Percentiles rank a stretch among this genome's conserved stretches.
Evolutionary conservation across 2,113 vertebrate genomes (phyloP).

Genomic region (Lasiurus cinereus): DNA sequence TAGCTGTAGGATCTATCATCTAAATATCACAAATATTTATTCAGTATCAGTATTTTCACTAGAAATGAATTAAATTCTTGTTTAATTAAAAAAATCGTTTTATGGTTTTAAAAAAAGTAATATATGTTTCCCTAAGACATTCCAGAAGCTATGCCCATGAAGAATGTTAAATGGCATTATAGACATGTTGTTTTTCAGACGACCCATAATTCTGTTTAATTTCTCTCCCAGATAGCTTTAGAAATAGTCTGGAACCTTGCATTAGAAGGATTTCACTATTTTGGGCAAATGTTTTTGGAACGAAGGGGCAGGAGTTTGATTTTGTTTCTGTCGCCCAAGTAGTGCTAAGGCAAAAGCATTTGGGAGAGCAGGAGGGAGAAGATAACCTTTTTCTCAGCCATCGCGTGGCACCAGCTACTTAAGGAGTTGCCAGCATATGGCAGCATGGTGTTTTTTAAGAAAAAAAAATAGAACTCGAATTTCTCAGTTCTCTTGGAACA

Average conservation of each 20-base stretch:
- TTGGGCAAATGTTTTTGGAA: background rate
- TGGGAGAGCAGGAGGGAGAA: background rate
- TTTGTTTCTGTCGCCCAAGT: background rate
- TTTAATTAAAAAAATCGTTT: constrained; percentile 27
- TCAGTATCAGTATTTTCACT: constrained; percentile 28
- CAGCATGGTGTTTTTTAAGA: background rate
- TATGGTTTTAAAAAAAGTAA: background rate
- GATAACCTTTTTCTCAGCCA: background rate
- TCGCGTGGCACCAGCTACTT: constrained; percentile 16
- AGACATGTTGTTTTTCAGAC: constrained; percentile 35
- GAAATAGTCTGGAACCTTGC: background rate
- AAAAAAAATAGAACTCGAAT: background rate
- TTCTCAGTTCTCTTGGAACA: background rate
- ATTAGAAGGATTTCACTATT: constrained; percentile 22
- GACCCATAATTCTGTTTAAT: constrained; percentile 38
- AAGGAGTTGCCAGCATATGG: background rate
- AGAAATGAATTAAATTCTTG: background rate
- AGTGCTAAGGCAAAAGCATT: background rate
- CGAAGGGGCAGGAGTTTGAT: background rate
- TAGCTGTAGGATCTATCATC: background rate
- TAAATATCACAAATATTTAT: constrained; percentile 31
- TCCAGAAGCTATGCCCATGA: background rate
- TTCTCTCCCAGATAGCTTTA: constrained; percentile 45
- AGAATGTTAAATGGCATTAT: constrained; percentile 9
- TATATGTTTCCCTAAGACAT: background rate